Evolutionary conservation across 2,113 vertebrate genomes (phyloP), one percentile per base, ranked within the genome.

Genomic region (Rhizomys pruinosus): DNA sequence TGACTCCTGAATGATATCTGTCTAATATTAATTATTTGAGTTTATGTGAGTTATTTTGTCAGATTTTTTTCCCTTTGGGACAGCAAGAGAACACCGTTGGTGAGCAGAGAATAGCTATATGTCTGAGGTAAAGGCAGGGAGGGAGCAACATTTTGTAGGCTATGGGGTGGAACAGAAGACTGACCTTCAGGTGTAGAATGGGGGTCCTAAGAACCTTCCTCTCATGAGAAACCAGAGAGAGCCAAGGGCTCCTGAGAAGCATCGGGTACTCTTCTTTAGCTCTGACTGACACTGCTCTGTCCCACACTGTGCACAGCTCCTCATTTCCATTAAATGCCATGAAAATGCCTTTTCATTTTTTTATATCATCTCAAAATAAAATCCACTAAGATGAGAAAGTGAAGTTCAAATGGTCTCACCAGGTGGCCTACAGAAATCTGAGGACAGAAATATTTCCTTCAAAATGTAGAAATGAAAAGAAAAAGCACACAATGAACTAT

Each of bases 311-410:
- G 25, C 29, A 32, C 10, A 73, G 47, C 16, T 23, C 52, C 55
- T 93, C 52, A 72, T 91, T 94, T 89, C 66, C 5, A 39, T 91
- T 84, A 89, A 89, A 84, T 94, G 89, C 87, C 84, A 80, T 32
- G 22, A 15, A 89, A 94, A 92, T 84, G 39, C 44, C 66, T 94
- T 91, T 93, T 84, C 63, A 84, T 72, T 86, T 92, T 87, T 69
- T 72, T 88, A 61, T 87, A 52, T 94, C 87, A 74, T 92, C 29
- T 92, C 89, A 76, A 82, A 92, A 66, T 69, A 91, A 91, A 93
- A 91, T 89, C 34, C 16, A 89, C 37, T 68, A 13, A 71, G 61
- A 87, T 76, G 87, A 92, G 76, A 93, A 94, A 95, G 84, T 80
- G 74, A 92, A 37, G 32, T 66, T 95, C 72, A 91, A n/a, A 77